phyloP scores from a whole-genome alignment of 1,140 invertebrate genomes.

The Drosophila elegans region DNA sequence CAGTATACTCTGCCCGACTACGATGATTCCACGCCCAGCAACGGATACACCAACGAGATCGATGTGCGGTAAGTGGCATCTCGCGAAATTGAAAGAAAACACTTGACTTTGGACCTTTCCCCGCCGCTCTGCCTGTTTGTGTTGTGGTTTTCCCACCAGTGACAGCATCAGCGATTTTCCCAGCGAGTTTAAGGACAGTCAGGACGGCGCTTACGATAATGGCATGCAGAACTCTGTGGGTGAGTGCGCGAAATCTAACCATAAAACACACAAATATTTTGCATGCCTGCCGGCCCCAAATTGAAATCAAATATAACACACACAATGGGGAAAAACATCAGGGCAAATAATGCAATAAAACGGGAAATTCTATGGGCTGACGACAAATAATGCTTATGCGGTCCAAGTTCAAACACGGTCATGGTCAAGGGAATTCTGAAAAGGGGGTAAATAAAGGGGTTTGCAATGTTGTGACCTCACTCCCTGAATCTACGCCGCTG shows the following conservation, averaged over 20 bases:
- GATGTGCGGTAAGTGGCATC: constrained; percentile 89
- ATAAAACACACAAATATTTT: constrained; percentile 74
- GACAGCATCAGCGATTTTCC: constrained; percentile 87
- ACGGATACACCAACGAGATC: constrained; percentile 91
- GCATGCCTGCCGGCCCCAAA: constrained; percentile 55
- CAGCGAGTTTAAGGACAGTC: constrained; percentile 85
- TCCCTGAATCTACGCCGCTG: neutral
- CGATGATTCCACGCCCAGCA: constrained; percentile 90
- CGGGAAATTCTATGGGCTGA: constrained; percentile 48
- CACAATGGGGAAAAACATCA: constrained; percentile 28
- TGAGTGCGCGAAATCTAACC: constrained; percentile 66
- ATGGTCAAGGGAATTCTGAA: constrained; percentile 12
- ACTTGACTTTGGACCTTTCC: constrained; percentile 15
- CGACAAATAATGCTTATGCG: constrained; percentile 60
- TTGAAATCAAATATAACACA: constrained; percentile 62
- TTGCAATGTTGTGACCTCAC: neutral
- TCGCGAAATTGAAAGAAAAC: constrained; percentile 37
- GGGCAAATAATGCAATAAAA: constrained; percentile 79
- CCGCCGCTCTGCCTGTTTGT: neutral
- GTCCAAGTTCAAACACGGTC: constrained; percentile 17
- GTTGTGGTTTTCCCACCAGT: constrained; percentile 44
- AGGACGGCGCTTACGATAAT: constrained; percentile 83
- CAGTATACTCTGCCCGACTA: constrained; percentile 93
- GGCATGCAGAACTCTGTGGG: constrained; percentile 87
- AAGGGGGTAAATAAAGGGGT: neutral